A percentile compares a stretch with the other conserved stretches of the same genome.
phyloP scores from a whole-genome alignment of 2,888 invertebrate genomes.

The Limenitis camilla region DNA sequence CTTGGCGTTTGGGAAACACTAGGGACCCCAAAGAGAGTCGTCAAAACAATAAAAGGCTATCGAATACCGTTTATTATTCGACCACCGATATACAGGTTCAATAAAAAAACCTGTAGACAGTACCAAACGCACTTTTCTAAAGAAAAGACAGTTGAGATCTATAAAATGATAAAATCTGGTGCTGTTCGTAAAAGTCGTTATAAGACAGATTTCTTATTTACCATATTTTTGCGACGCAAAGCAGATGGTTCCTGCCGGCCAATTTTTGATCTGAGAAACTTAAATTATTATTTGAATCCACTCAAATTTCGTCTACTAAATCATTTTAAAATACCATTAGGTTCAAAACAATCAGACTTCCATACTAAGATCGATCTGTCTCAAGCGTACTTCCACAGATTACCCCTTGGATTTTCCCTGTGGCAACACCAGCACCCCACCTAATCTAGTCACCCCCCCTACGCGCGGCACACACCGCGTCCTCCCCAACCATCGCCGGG shows the following conservation, averaged over 20 bases:
- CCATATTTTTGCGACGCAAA: constrained; percentile 14
- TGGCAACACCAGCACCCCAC: constrained; percentile 3
- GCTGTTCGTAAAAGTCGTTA: not conserved
- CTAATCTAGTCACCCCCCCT: constrained; percentile 23
- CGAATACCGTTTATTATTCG: constrained; percentile 10
- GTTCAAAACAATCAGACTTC: constrained; percentile 14
- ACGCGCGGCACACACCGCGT: too few species aligned
- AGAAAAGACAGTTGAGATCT: not conserved
- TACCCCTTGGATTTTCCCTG: constrained; percentile 17
- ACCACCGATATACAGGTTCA: not conserved
- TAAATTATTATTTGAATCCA: constrained; percentile 7
- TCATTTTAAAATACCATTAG: constrained; percentile 11
- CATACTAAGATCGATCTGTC: constrained; percentile 16
- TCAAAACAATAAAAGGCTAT: constrained; percentile 13
- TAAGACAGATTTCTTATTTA: constrained; percentile 2
- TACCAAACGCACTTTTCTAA: not conserved
- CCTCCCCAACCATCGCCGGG: too few species aligned
- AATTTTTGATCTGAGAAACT: too few species aligned
- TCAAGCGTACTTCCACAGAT: constrained; percentile 14
- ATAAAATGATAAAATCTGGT: not conserved
- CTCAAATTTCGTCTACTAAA: constrained; percentile 12
- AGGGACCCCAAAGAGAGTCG: constrained; percentile 6
- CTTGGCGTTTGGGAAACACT: constrained; percentile 1
- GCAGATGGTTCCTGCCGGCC: constrained; percentile 10
- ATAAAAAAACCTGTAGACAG: not conserved